Percentiles rank a stretch among this genome's conserved stretches.
Evolutionary conservation across 2,888 invertebrate genomes (phyloP).

Genomic region (Gymnoscelis rufifasciata): DNA sequence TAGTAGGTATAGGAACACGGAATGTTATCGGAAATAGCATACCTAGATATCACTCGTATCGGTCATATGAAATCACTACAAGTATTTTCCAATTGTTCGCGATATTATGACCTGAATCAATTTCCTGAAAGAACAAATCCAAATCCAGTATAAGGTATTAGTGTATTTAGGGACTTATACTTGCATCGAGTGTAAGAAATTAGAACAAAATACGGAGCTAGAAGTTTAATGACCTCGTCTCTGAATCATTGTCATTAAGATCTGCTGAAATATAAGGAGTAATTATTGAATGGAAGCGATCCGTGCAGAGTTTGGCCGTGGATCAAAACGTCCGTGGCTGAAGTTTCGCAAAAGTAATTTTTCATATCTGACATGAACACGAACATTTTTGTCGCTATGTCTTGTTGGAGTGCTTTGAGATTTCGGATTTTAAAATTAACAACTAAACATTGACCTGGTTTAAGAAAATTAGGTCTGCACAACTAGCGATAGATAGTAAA

Average conservation of each 20-base stretch:
- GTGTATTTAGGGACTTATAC: too few relatives aligned
- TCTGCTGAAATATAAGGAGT: slow-evolving; percentile 35
- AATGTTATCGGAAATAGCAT: too few relatives aligned
- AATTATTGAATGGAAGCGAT: slow-evolving; percentile 33
- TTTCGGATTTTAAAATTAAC: slow-evolving; percentile 1
- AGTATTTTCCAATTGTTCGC: too few relatives aligned
- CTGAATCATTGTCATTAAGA: slow-evolving; percentile 11
- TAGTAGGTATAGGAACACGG: too few relatives aligned
- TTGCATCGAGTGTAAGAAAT: too few relatives aligned
- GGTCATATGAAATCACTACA: too few relatives aligned
- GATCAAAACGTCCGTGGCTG: slow-evolving; percentile 35
- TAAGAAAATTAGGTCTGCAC: slow-evolving; percentile 1
- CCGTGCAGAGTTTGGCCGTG: slow-evolving; percentile 38
- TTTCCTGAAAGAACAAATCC: too few relatives aligned
- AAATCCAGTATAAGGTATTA: too few relatives aligned
- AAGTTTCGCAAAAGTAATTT: slow-evolving; percentile 31
- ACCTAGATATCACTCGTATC: too few relatives aligned
- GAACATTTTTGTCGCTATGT: slow-evolving; percentile 17
- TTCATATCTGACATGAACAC: slow-evolving; percentile 29
- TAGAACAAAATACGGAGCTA: too few relatives aligned
- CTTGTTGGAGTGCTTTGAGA: not conserved
- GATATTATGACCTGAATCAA: too few relatives aligned
- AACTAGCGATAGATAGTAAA: too few relatives aligned
- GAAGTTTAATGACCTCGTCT: slow-evolving; percentile 35
- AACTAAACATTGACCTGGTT: not conserved